Percentiles rank a stretch among this genome's conserved stretches.
phyloP scores from a whole-genome alignment of 1,140 invertebrate species.

The Drosophila hydei region DNA sequence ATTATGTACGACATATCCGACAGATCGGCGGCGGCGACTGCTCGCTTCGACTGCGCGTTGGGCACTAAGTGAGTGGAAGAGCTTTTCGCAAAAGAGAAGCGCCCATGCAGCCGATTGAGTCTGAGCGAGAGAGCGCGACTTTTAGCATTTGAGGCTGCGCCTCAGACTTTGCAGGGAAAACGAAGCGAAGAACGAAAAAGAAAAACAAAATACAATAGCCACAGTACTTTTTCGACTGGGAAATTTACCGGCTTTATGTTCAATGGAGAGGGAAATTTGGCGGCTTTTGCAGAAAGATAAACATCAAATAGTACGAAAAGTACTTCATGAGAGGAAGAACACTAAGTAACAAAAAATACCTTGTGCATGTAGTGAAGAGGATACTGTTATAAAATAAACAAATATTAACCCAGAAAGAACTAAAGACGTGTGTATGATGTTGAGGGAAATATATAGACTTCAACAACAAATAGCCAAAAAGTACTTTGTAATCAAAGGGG shows the following conservation, averaged over 20 bases:
- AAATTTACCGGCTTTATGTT: neutral
- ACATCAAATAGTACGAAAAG: neutral
- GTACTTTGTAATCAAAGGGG: too few species aligned
- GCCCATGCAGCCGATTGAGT: neutral
- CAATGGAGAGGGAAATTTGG: neutral
- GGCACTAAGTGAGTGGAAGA: slow-evolving; percentile 32
- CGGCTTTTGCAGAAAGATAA: neutral
- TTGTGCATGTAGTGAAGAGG: too few species aligned
- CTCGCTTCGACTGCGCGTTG: slow-evolving; percentile 38
- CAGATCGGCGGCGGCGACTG: slow-evolving; percentile 38
- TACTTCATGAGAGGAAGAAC: too few species aligned
- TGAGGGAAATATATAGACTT: too few species aligned
- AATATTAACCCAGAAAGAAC: too few species aligned
- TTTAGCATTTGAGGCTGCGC: slow-evolving; percentile 22
- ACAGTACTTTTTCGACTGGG: neutral
- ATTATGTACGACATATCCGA: neutral
- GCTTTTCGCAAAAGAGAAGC: slow-evolving; percentile 2
- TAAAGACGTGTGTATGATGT: too few species aligned
- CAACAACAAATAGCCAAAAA: neutral
- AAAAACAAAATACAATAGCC: neutral
- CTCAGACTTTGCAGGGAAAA: slow-evolving; percentile 10
- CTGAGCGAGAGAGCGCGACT: slow-evolving; percentile 11
- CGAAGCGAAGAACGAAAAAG: neutral
- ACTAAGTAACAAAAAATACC: too few species aligned
- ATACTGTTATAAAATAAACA: too few species aligned